A percentile compares a stretch with the other conserved stretches of the same genome.
These are phyloP conservation scores for Montipora capitata DNA, from an alignment of 92 coral and sea anemone genomes.

Conservation along the genomic window DNA sequence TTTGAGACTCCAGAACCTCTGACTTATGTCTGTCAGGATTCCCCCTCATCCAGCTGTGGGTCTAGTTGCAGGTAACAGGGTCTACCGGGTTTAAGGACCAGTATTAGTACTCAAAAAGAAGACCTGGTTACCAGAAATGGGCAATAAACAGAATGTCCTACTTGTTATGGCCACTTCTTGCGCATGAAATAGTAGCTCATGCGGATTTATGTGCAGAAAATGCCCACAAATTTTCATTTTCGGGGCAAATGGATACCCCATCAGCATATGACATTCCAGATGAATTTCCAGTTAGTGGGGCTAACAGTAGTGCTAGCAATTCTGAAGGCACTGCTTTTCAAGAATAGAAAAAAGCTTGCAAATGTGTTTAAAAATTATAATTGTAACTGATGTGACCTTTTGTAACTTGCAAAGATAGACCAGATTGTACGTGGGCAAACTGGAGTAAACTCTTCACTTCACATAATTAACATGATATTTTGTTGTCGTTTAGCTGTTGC, in stretches of 20 bases:
- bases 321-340: too few relatives aligned
- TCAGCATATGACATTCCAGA: slow-evolving; percentile 8
- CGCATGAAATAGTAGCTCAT: slow-evolving; percentile 29
- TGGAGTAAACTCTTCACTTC: background rate
- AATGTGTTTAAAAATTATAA: background rate
- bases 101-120: background rate
- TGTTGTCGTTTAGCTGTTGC: slow-evolving; percentile 26
- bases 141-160: slow-evolving; percentile 44
- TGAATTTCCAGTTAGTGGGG: background rate
- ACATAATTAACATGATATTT: background rate
- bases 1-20: background rate
- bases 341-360: too few relatives aligned
- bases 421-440: background rate
- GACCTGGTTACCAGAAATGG: background rate
- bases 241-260: slow-evolving; percentile 6
- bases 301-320: background rate
- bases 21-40: background rate
- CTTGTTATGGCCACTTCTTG: slow-evolving; percentile 38
- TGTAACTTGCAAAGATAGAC: background rate
- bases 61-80: background rate
- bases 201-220: slow-evolving; percentile 55
- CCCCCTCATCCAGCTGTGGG: background rate
- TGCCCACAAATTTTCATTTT: slow-evolving; percentile 31
- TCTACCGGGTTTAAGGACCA: background rate
- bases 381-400: background rate